Percentiles rank a stretch among this genome's conserved stretches.
Conservation (phyloP, 2,797 vertebrate species). For the Valencia hispanica region DNA sequence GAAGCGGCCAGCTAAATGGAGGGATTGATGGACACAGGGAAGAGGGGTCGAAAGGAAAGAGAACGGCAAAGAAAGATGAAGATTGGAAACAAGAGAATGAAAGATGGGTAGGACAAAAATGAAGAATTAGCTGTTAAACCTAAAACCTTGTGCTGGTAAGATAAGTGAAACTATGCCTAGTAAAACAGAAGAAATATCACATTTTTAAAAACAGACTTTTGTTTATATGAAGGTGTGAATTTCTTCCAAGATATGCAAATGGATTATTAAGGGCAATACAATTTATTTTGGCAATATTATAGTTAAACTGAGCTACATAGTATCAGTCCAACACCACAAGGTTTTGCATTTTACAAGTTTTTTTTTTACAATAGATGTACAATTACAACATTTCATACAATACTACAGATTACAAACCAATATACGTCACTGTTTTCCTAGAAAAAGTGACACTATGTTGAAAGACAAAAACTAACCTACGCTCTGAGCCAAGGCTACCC, state of each 20-base stretch:
- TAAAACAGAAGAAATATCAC: not conserved
- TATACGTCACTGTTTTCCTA: too few relatives aligned
- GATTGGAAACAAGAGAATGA: not conserved
- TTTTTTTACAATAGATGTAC: too few relatives aligned
- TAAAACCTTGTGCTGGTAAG: not conserved
- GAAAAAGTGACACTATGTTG: too few relatives aligned
- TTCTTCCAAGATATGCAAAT: not conserved
- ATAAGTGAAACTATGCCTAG: not conserved
- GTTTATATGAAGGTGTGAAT: not conserved
- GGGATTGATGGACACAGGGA: conserved; percentile 11
- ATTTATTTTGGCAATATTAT: too few relatives aligned
- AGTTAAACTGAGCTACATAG: too few relatives aligned
- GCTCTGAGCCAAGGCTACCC: too few relatives aligned
- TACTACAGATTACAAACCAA: too few relatives aligned
- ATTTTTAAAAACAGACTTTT: not conserved
- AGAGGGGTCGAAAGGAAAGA: conserved; percentile 7
- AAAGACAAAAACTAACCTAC: too few relatives aligned
- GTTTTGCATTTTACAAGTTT: too few relatives aligned
- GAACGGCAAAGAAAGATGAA: not conserved
- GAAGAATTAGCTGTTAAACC: conserved; percentile 4
- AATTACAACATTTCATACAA: too few relatives aligned
- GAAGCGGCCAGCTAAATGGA: conserved; percentile 89
- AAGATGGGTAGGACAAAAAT: not conserved
- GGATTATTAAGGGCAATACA: too few relatives aligned
- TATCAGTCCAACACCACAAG: too few relatives aligned